These are phyloP conservation scores for Chymomyza procnemis DNA, from an alignment of 2,888 invertebrate species.

Conservation along the genomic window DNA sequence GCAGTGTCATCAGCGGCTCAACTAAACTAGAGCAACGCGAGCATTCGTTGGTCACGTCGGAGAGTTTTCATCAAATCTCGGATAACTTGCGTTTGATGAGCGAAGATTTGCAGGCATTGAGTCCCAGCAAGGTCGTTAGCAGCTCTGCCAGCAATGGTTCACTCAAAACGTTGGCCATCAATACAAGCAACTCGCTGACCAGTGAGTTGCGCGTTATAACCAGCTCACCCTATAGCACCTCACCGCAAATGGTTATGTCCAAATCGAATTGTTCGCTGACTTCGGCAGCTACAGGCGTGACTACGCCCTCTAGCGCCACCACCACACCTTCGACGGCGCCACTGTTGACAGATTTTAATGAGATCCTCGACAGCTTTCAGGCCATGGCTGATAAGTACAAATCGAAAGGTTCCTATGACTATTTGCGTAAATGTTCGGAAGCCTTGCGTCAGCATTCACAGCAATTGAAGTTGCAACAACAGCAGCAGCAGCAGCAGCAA, in stretches of 20 bases:
- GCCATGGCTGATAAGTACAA: constrained; percentile 78
- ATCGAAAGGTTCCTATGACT: constrained; percentile 78
- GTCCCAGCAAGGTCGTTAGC: constrained; percentile 70
- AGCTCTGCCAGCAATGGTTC: constrained; percentile 65
- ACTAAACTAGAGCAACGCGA: constrained; percentile 62
- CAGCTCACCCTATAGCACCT: constrained; percentile 62
- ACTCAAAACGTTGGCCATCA: constrained; percentile 54
- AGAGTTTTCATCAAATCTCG: constrained; percentile 78
- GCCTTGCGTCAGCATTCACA: constrained; percentile 77
- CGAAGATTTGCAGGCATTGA: constrained; percentile 77
- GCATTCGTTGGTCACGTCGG: constrained; percentile 75
- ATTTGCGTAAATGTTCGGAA: constrained; percentile 78
- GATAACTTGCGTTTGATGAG: constrained; percentile 78
- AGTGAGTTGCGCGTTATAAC: constrained; percentile 65
- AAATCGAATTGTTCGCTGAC: constrained; percentile 62
- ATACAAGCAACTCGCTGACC: constrained; percentile 42
- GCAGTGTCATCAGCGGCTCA: constrained; percentile 41
- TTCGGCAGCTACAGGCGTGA: constrained; percentile 45
- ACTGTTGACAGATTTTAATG: constrained; percentile 76
- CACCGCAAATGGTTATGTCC: constrained; percentile 61
- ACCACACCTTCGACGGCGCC: constrained; percentile 74
- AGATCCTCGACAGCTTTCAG: constrained; percentile 78
- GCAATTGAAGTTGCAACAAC: constrained; percentile 74
- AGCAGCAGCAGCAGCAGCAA: constrained; percentile 58
- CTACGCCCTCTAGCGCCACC: constrained; percentile 63